Conservation (phyloP, 2,113 vertebrate genomes). For the Ia io region DNA sequence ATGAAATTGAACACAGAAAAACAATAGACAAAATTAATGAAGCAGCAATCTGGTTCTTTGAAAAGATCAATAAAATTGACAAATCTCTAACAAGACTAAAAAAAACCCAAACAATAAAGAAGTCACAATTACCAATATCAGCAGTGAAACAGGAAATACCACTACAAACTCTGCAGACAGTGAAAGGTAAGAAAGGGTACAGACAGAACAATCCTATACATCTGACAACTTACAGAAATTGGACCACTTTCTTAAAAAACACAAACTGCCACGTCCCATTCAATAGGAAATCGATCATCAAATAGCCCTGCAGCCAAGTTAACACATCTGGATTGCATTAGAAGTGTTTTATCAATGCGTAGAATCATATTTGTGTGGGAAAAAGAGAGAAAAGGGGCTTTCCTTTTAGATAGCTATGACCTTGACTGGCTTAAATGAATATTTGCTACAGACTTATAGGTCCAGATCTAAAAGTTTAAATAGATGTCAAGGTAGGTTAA, state of each 20-base stretch:
- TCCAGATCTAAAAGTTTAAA: not conserved
- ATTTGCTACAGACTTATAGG: not conserved
- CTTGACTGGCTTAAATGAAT: not conserved
- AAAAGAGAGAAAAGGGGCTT: not conserved
- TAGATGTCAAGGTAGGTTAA: not conserved
- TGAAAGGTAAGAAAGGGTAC: not conserved
- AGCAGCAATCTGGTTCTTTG: not conserved
- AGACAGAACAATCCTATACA: no score
- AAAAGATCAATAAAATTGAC: not conserved
- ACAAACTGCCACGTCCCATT: not conserved
- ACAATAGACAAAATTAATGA: not conserved
- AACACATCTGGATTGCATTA: fast-evolving
- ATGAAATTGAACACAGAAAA: not conserved
- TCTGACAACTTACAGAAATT: not conserved
- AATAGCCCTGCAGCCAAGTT: not conserved
- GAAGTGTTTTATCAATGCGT: fast-evolving
- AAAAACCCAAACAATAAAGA: not conserved
- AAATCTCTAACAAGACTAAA: not conserved
- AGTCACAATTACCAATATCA: not conserved
- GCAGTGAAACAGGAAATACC: not conserved
- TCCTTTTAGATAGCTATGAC: not conserved
- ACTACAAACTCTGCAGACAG: not conserved
- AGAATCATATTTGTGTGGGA: not conserved
- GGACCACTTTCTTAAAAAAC: not conserved
- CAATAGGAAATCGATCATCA: not conserved